Evolutionary conservation across 2,113 vertebrate genomes (phyloP).

Genomic region (Channa maculata): DNA sequence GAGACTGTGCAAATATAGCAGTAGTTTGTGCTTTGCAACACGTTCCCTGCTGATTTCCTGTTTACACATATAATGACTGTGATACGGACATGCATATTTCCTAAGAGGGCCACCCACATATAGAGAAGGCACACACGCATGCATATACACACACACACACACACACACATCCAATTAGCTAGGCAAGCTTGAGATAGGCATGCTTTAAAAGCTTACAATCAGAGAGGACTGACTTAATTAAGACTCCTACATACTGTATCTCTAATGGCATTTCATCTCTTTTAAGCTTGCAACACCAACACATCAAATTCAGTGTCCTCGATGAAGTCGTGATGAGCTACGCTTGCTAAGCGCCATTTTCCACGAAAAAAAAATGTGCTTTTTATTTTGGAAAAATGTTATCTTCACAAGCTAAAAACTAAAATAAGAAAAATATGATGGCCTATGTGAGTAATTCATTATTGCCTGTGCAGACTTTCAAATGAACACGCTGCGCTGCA

Average conservation of each 20-base stretch:
- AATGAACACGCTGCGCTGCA: constrained; percentile 46
- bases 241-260: constrained; percentile 68
- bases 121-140: constrained; percentile 20
- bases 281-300: constrained; percentile 37
- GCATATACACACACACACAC: constrained; percentile 3
- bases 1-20: constrained; percentile 41
- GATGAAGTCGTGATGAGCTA: constrained; percentile 12
- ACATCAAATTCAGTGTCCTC: constrained; percentile 19
- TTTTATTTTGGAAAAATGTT: background rate
- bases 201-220: constrained; percentile 71
- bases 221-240: constrained; percentile 72
- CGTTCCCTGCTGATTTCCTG: constrained; percentile 62
- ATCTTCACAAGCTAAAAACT: background rate
- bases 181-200: constrained; percentile 61
- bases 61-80: constrained; percentile 67
- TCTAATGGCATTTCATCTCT: constrained; percentile 62
- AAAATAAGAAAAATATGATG: background rate
- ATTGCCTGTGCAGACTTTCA: constrained; percentile 67
- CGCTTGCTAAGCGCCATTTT: constrained; percentile 6
- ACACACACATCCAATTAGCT: constrained; percentile 60
- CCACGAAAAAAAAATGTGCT: background rate
- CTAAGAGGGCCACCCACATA: constrained; percentile 60
- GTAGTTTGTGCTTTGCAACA: constrained; percentile 40
- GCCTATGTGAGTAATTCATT: constrained; percentile 53
- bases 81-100: constrained; percentile 61